These are phyloP conservation scores for Caenorhabditis doughertyi DNA, from an alignment of 2,888 invertebrate genomes.

Conservation along the genomic window DNA sequence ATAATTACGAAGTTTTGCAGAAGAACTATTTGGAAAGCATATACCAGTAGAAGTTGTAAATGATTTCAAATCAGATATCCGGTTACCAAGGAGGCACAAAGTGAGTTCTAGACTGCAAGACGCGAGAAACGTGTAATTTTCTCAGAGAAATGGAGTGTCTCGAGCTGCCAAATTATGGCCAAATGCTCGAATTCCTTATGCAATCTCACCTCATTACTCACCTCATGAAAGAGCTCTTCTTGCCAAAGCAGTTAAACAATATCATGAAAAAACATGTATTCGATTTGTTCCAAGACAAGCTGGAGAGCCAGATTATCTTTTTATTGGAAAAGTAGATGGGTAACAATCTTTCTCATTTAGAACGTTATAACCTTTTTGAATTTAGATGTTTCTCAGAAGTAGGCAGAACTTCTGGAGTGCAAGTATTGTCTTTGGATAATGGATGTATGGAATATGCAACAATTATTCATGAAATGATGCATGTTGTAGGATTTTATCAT, in stretches of 20 bases:
- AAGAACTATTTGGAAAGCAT: constrained; percentile 75
- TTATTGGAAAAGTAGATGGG: constrained; percentile 82
- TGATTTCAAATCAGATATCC: constrained; percentile 78
- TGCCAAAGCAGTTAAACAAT: constrained; percentile 82
- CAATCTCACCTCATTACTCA: constrained; percentile 81
- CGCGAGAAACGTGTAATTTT: no score
- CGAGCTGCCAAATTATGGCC: constrained; percentile 82
- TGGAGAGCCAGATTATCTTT: constrained; percentile 81
- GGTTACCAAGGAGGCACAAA: constrained; percentile 68
- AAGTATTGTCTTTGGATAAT: constrained; percentile 82
- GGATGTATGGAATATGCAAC: constrained; percentile 83
- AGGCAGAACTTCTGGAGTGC: constrained; percentile 82
- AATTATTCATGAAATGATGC: constrained; percentile 82
- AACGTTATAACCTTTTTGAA: not conserved
- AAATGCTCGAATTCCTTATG: constrained; percentile 82
- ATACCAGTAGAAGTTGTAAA: constrained; percentile 80
- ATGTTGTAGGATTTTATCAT: constrained; percentile 82
- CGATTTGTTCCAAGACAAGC: constrained; percentile 80
- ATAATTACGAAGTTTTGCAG: constrained; percentile 46
- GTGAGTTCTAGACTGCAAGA: no score
- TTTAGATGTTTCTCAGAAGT: constrained; percentile 82
- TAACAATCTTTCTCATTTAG: constrained; percentile 29
- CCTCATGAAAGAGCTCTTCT: constrained; percentile 82
- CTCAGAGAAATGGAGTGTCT: constrained; percentile 80
- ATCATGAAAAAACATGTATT: constrained; percentile 83